phyloP scores from a whole-genome alignment of 2,113 vertebrate genomes.

The Clarias batrachus region DNA sequence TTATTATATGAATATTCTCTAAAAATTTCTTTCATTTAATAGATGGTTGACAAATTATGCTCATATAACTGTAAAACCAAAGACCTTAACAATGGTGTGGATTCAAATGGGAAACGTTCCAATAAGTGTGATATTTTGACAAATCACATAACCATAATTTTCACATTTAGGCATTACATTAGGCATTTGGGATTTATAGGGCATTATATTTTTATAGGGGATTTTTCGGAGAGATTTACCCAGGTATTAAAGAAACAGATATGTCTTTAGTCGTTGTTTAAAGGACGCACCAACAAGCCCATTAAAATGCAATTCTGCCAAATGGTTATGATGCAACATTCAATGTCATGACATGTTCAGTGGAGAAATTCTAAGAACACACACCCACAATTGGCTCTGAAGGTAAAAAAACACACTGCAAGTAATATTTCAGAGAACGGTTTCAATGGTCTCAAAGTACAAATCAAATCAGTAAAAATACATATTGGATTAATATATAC shows the following conservation, averaged over 20 bases:
- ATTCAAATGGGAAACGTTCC: constrained; percentile 13
- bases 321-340: not conserved
- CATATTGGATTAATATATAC: not conserved
- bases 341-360: not conserved
- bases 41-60: not conserved
- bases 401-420: not conserved
- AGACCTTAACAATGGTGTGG: not conserved
- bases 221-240: too few species aligned
- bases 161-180: not conserved
- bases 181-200: too few species aligned
- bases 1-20: not conserved
- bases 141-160: not conserved
- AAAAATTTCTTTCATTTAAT: not conserved
- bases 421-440: not conserved
- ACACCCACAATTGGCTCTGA: not conserved
- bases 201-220: too few species aligned
- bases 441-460: not conserved
- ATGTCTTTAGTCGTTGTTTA: too few species aligned
- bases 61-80: not conserved
- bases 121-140: not conserved
- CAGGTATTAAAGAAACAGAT: too few species aligned
- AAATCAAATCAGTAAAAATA: not conserved
- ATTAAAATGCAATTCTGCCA: not conserved
- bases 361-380: not conserved
- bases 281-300: not conserved